Evolutionary conservation across 2,797 vertebrate species (phyloP).

Genomic region (Lithobates pipiens): DNA sequence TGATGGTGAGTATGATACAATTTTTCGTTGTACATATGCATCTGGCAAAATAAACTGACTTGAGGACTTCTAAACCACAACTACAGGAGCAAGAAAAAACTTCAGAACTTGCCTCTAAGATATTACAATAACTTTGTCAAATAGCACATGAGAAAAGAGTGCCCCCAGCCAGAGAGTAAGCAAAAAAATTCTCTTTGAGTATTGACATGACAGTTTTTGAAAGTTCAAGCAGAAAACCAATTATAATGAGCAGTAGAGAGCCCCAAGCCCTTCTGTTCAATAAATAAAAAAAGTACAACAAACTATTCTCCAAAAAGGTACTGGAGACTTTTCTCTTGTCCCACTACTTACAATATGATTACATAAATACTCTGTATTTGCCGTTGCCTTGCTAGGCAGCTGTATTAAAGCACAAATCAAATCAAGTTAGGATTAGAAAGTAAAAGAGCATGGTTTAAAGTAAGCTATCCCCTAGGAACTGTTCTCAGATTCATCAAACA

Average conservation of each 20-base stretch:
- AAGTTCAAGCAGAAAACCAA: conserved; percentile 92
- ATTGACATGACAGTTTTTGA: conserved; percentile 93
- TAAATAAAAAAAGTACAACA: conserved; percentile 87
- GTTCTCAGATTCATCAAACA: conserved; percentile 88
- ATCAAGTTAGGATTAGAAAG: conserved; percentile 89
- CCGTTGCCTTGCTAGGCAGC: conserved; percentile 86
- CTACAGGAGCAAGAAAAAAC: conserved; percentile 61
- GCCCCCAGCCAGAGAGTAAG: conserved; percentile 83
- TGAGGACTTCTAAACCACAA: conserved; percentile 74
- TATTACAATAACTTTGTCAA: conserved; percentile 87
- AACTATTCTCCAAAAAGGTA: conserved; percentile 84
- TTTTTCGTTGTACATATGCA: not conserved
- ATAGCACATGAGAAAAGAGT: conserved; percentile 84
- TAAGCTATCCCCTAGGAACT: conserved; percentile 88
- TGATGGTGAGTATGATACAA: too few species aligned
- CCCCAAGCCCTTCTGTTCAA: conserved; percentile 83
- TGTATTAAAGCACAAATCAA: conserved; percentile 88
- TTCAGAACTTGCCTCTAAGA: conserved; percentile 83
- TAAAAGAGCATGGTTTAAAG: conserved; percentile 87
- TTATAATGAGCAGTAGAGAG: conserved; percentile 87
- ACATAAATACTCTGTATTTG: conserved; percentile 87
- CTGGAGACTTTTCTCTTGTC: conserved; percentile 82
- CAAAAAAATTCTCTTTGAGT: conserved; percentile 88
- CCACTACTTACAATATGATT: conserved; percentile 84
- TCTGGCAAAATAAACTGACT: not conserved